phyloP scores from a whole-genome alignment of 2,888 invertebrate species.

The Pterostichus niger region DNA sequence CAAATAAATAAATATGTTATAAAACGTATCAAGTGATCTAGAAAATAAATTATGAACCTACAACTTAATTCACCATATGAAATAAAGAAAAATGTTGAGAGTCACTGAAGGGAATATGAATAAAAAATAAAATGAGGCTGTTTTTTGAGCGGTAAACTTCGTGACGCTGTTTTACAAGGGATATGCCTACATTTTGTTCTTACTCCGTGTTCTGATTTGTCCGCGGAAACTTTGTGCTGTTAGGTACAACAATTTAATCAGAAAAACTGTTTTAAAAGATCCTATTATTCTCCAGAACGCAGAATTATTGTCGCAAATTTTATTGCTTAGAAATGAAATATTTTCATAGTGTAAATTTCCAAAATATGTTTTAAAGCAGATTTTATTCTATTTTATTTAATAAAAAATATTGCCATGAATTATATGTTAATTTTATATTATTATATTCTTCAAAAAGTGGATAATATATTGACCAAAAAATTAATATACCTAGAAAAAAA shows the following conservation, averaged over 20 bases:
- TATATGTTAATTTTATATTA: too few relatives aligned
- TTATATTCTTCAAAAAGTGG: too few relatives aligned
- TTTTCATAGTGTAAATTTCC: background rate
- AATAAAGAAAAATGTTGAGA: conserved; percentile 23
- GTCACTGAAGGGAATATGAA: conserved; percentile 60
- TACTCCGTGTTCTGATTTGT: conserved; percentile 64
- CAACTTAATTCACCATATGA: too few relatives aligned
- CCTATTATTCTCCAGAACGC: conserved; percentile 10
- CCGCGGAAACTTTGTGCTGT: conserved; percentile 48
- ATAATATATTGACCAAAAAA: too few relatives aligned
- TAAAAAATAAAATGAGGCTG: conserved; percentile 66
- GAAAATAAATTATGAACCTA: too few relatives aligned
- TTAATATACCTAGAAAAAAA: too few relatives aligned
- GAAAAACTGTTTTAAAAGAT: conserved; percentile 40
- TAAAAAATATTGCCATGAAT: too few relatives aligned
- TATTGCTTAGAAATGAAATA: conserved; percentile 41
- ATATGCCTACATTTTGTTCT: conserved; percentile 63
- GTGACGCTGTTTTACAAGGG: conserved; percentile 61
- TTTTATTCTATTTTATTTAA: too few relatives aligned
- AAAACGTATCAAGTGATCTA: too few relatives aligned
- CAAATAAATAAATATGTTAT: too few relatives aligned
- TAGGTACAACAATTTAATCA: conserved; percentile 44
- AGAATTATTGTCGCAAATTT: conserved; percentile 35
- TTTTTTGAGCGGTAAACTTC: conserved; percentile 66
- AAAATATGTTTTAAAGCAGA: too few relatives aligned